Base-by-base conservation (phyloP, 2,888 invertebrate species). In the Hoplodrina ambigua region DNA sequence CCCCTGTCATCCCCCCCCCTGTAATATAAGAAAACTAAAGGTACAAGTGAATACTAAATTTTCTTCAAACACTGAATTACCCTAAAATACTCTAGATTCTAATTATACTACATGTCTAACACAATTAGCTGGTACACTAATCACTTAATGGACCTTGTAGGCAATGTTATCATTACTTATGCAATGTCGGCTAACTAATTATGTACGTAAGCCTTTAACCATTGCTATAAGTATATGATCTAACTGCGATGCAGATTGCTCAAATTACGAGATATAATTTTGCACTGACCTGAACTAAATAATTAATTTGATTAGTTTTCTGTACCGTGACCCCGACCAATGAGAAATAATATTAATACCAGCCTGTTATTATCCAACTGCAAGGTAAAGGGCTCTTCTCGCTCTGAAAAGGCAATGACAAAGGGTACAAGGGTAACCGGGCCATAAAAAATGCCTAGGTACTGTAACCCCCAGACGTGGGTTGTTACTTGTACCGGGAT, bases 61-160 rank as follows among this genome's bases (percentile, higher is more conserved):
- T 41, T 41, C 56, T 20, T 50, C 7, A 57, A 41, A 1, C 20
- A n/a, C 15, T 7, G 7, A 17, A 54, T 54, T 30, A 49, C 20
- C 8, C 25, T 30, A 30, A 49, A 65, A 64, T 19, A 64, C 2
- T 50, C 17, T 56, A 65, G 15, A 6, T n/a, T 41, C 25, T 55
- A 72, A 49, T 66, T 63, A 62, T 41, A 8, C 19, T 33, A 54
- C 61, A 76, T 44, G 44, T 75, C 46, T 67, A 44, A 70, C 63
- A 49, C 63, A 75, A 80, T 80, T 80, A 78, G 41, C 60, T 64
- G 60, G 33, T 37, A 75, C 75, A 69, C 76, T 80, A 76, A 81
- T 76, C 80, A 73, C 68, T 69, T 82, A 80, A 80, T 75, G 70
- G 78, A 70, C 62, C 78, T 75, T 80, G 80, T 79, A 75, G 56